These are phyloP conservation scores for Phainopepla nitens DNA, from an alignment of 2,113 vertebrate genomes.

Conservation along the genomic window DNA sequence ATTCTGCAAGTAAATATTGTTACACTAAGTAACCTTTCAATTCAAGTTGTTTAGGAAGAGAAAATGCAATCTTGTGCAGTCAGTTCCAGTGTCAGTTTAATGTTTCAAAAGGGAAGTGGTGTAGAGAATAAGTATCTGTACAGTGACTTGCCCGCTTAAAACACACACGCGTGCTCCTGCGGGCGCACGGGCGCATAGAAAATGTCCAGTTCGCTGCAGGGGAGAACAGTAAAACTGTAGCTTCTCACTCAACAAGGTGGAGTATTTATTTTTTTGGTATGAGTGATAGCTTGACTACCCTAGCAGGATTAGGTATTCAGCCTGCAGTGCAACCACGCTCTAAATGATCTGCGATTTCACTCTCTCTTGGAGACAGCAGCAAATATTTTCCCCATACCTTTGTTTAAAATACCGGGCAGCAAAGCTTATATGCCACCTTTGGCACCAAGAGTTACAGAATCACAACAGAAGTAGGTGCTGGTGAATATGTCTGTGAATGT, in stretches of 20 bases:
- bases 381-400: slow-evolving; percentile 29
- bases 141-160: slow-evolving; percentile 56
- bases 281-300: neutral
- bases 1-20: slow-evolving; percentile 89
- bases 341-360: neutral
- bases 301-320: neutral
- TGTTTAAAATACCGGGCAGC: slow-evolving; percentile 40
- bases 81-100: slow-evolving; percentile 85
- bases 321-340: neutral
- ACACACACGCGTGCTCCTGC: neutral
- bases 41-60: slow-evolving; percentile 88
- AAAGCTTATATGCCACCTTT: slow-evolving; percentile 11
- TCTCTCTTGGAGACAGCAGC: slow-evolving; percentile 11
- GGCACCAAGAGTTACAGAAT: neutral
- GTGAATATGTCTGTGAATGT: neutral
- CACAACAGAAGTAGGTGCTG: slow-evolving; percentile 2
- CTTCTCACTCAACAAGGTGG: neutral
- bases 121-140: slow-evolving; percentile 86
- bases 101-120: slow-evolving; percentile 84
- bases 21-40: slow-evolving; percentile 89
- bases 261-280: neutral
- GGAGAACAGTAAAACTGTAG: neutral
- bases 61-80: slow-evolving; percentile 87
- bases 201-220: neutral
- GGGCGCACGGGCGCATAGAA: fast-evolving